Evolutionary conservation across 2,113 vertebrate species (phyloP), one percentile per base, ranked within the genome.

Genomic region (Dipodomys ordii): DNA sequence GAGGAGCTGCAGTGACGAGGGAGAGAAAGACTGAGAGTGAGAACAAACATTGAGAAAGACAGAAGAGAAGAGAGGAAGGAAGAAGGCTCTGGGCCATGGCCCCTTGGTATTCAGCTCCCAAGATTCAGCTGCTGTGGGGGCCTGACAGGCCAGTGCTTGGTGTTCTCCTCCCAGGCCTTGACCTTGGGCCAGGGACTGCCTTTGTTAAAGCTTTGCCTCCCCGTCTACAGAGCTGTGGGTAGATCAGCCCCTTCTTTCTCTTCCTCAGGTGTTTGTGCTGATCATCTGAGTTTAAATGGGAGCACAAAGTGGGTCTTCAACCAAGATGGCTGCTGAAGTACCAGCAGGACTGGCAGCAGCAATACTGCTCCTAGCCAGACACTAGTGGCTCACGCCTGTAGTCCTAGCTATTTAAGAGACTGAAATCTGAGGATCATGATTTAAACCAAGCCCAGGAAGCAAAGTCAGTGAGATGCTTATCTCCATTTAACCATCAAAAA

Each of bases 251-350:
- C 16, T n/a, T 18, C 39, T 12, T 15, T 68, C 20, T 57, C 53
- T 57, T 60, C 89, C 19, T 8, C 10, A 78, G 46, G 39, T 2
- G 4, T 9, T 67, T 9, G 65, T 67, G 65, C 9, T 25, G 19
- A 64, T 20, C 23, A 23, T 25, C 62, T 23, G 62, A 64, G 22
- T 25, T 49, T 83, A 78, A 88, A 44, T 11, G 1, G 7, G 16
- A 1, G 3, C 44, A 23, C 0, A 2, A 28, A 71, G 27, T 5
- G 67, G 65, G 27, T 0, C 1, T 19, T 77, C 83, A 1, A 0
- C 74, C 16, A 7, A 84, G 53, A 13, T 0, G 4, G 44, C 67
- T 32, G 27, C 53, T 57, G 53, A 57, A 57, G 15, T 57, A 57
- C 15, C 53, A 57, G 53, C 53, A 57, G 53, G 15, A 57, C 53